Evolutionary conservation across 2,113 vertebrate species (phyloP).

Genomic region (Cygnus buccinator): DNA sequence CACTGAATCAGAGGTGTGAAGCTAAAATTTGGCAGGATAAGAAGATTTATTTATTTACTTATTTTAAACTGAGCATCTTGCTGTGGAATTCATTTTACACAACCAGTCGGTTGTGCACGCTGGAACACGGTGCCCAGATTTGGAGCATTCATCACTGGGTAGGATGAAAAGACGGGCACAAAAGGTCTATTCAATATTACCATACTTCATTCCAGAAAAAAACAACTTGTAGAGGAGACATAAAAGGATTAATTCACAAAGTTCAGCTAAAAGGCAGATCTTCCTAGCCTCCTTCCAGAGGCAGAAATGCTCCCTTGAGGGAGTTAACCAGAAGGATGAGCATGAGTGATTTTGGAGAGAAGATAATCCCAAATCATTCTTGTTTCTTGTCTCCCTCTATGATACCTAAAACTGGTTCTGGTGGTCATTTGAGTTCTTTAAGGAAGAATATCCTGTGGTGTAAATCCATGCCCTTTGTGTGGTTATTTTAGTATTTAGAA

Average conservation of each 20-base stretch:
- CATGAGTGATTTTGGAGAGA: not conserved
- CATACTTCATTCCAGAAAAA: not conserved
- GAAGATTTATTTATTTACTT: not conserved
- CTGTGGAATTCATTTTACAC: not conserved
- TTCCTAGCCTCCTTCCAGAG: not conserved
- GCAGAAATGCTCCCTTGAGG: not conserved
- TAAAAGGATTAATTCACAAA: not conserved
- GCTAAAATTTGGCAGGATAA: not conserved
- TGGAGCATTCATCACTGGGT: not conserved
- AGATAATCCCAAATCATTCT: not conserved
- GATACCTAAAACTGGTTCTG: not conserved
- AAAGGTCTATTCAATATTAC: not conserved
- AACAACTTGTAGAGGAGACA: not conserved
- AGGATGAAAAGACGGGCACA: not conserved
- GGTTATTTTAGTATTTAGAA: not conserved
- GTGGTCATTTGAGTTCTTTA: not conserved
- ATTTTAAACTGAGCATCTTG: not conserved
- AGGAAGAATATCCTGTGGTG: not conserved
- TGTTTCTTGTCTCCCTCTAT: not conserved
- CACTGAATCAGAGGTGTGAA: not conserved
- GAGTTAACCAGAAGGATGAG: not conserved
- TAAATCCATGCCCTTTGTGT: not conserved
- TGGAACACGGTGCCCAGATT: not conserved
- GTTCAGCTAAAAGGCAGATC: not conserved
- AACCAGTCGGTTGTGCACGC: not conserved